Conservation (phyloP, 2,113 vertebrate genomes). For the Euleptes europaea region DNA sequence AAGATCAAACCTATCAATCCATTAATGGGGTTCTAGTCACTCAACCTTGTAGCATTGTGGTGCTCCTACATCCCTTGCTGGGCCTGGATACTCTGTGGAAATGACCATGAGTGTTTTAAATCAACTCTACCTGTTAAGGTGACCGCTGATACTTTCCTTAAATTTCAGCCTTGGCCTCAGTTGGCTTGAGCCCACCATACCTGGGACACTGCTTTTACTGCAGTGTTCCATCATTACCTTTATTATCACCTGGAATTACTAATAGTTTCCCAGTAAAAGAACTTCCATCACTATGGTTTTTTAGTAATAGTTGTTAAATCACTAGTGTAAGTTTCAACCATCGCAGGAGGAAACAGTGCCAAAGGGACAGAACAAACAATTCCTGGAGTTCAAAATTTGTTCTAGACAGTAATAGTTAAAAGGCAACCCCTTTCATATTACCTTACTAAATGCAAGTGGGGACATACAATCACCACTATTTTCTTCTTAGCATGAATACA, state of each 20-base stretch:
- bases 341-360: neutral
- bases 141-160: too few species aligned
- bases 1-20: too few species aligned
- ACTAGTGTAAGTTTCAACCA: neutral
- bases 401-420: neutral
- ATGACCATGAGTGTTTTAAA: neutral
- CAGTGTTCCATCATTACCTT: neutral
- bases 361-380: neutral
- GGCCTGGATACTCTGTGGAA: neutral
- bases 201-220: neutral
- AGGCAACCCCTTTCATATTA: neutral
- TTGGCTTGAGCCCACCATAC: neutral
- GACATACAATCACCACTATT: neutral
- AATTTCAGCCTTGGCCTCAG: neutral
- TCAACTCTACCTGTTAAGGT: neutral
- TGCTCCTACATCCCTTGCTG: too few species aligned
- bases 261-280: neutral
- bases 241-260: neutral
- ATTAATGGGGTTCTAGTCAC: neutral
- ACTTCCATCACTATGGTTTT: neutral
- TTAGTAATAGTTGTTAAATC: neutral
- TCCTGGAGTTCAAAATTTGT: neutral
- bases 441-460: neutral
- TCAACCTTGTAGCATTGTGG: neutral
- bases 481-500: neutral